Evolutionary conservation across 2,888 invertebrate species (phyloP), one percentile per base, ranked within the genome.

Genomic region (Pristionchus mayeri): DNA sequence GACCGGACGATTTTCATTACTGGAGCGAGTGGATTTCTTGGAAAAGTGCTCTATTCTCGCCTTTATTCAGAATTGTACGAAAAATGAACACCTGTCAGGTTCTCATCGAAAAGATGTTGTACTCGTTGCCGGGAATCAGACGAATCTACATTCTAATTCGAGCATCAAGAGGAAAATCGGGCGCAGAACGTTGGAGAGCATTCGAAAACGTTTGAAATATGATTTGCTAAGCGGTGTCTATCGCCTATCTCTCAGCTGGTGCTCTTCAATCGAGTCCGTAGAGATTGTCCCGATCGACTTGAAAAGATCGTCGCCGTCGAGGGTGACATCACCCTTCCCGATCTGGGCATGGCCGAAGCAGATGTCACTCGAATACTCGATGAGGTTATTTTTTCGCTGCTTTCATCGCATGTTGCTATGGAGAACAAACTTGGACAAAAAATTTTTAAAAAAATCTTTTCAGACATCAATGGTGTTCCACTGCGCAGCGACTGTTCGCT

Each of bases 361-460:
- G 98, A 98, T 30, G 97, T 96, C 18, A 97, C 97, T 0, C 97
- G 97, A 1, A 97, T 97, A 92, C 95, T 97, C 93, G 97, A 97
- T 0, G 97, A 97, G 94, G 96, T 96, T 18, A 50, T 18, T 50
- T 50, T 50, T 16, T 50, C 18, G n/a, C n/a, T n/a, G n/a, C n/a
- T n/a, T n/a, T n/a, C n/a, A n/a, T n/a, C n/a, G n/a, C n/a, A n/a
- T n/a, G n/a, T n/a, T n/a, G n/a, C n/a, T n/a, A n/a, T n/a, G n/a
- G n/a, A n/a, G n/a, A n/a, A n/a, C n/a, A n/a, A n/a, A n/a, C n/a
- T n/a, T n/a, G n/a, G n/a, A n/a, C 50, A 21, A 13, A 9, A 13
- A 4, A 50, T 21, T 3, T 50, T 52, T 3, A 18, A 11, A 16
- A 21, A 52, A 21, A 52, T 13, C 24, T 57, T 3, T 57, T 3